These are phyloP conservation scores for Drymodes brunneopygia DNA, from an alignment of 2,113 vertebrate species.

Conservation along the genomic window DNA sequence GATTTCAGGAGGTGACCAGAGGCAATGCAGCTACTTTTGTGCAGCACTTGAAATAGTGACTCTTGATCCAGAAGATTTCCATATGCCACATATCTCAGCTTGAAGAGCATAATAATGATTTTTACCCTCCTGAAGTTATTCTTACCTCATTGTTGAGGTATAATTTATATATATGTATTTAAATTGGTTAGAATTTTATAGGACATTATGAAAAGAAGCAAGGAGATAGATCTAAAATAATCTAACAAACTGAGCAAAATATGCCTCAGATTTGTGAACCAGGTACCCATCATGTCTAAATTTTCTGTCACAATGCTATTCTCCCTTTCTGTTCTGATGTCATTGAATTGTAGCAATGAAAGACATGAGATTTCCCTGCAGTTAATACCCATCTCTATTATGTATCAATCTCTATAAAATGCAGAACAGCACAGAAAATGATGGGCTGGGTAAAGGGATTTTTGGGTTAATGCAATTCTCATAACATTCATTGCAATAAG, in stretches of 20 bases:
- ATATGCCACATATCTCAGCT: not conserved
- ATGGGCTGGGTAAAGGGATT: not conserved
- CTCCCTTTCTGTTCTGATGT: not conserved
- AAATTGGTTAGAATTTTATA: not conserved
- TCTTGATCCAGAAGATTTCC: not conserved
- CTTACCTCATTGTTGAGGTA: not conserved
- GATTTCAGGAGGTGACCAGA: not conserved
- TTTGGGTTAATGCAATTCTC: not conserved
- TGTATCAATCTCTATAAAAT: not conserved
- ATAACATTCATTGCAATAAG: not conserved
- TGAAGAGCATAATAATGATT: not conserved
- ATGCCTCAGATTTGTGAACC: not conserved
- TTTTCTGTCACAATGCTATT: not conserved
- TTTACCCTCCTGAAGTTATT: not conserved
- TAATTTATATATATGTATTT: not conserved
- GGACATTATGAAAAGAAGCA: not conserved
- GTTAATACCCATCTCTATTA: not conserved
- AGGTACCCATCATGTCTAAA: not conserved
- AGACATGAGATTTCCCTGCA: not conserved
- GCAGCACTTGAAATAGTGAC: not conserved
- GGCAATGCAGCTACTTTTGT: not conserved
- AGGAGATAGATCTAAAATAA: not conserved
- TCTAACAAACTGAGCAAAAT: not conserved
- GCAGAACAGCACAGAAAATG: not conserved
- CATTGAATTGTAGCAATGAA: not conserved